Evolutionary conservation across 2,797 vertebrate species (phyloP).

Genomic region (Potorous gilbertii): DNA sequence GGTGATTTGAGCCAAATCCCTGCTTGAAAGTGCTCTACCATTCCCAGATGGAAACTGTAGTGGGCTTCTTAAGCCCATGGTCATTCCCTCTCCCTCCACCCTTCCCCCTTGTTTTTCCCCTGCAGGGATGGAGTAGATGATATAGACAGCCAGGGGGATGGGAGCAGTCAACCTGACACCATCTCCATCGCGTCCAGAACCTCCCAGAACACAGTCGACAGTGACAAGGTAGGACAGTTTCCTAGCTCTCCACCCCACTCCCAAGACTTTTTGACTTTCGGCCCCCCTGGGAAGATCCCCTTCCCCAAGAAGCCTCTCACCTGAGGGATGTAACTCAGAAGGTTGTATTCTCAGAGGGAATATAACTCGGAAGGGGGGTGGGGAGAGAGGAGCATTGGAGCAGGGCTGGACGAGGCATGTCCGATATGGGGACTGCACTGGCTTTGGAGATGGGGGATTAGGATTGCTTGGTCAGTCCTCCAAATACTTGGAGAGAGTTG

Average conservation of each 20-base stretch:
- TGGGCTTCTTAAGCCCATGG: conserved; percentile 58
- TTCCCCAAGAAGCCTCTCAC: conserved; percentile 30
- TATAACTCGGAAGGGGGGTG: conserved; percentile 27
- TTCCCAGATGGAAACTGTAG: conserved; percentile 58
- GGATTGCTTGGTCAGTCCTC: neutral
- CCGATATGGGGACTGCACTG: neutral
- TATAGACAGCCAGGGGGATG: conserved; percentile 96
- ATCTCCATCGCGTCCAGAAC: conserved; percentile 98
- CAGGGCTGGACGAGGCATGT: conserved; percentile 13
- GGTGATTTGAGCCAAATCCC: conserved; percentile 64
- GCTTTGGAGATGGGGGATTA: neutral
- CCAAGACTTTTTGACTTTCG: conserved; percentile 26
- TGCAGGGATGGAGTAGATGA: conserved; percentile 95
- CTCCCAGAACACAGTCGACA: conserved; percentile 98
- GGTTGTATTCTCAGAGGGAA: conserved; percentile 19
- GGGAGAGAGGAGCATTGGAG: neutral
- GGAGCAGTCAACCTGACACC: conserved; percentile 97
- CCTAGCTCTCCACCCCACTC: conserved; percentile 53
- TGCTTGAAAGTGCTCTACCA: conserved; percentile 40
- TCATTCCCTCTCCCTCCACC: conserved; percentile 69
- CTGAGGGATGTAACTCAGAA: conserved; percentile 26
- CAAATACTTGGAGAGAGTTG: neutral
- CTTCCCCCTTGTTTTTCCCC: conserved; percentile 64
- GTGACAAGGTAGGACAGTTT: conserved; percentile 94
- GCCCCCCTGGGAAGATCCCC: conserved; percentile 14